Percentiles rank a stretch among this genome's conserved stretches.
Evolutionary conservation across 2,797 vertebrate species (phyloP).

Genomic region (Chaetodon trifasciatus): DNA sequence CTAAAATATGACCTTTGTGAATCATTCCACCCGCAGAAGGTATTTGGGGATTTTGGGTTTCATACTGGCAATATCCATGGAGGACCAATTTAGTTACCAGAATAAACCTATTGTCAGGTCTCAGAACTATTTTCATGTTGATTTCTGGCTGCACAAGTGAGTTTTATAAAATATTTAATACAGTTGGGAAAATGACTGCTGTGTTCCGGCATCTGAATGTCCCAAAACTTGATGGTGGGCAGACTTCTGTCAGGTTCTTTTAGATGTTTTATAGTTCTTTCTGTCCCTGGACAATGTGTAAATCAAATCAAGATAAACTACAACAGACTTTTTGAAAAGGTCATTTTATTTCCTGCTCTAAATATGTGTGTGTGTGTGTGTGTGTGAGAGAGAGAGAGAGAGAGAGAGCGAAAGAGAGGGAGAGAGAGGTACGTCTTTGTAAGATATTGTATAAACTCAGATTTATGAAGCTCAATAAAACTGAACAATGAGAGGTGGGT

Average conservation of each 20-base stretch:
- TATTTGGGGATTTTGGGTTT: constrained; percentile 55
- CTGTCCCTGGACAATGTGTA: constrained; percentile 6
- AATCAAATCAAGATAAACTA: constrained; percentile 29
- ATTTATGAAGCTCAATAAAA: constrained; percentile 37
- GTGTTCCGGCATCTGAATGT: constrained; percentile 28
- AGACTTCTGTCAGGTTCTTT: constrained; percentile 21
- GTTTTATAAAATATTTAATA: constrained; percentile 53
- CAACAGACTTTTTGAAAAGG: constrained; percentile 32
- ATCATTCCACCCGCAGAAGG: constrained; percentile 34
- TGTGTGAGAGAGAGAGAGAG: neutral
- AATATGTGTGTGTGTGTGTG: neutral
- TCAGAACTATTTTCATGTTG: constrained; percentile 55
- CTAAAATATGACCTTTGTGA: constrained; percentile 62
- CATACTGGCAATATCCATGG: constrained; percentile 32
- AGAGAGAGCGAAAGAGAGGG: neutral
- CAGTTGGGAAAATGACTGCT: constrained; percentile 25
- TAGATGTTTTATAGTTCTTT: neutral
- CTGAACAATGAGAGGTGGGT: neutral
- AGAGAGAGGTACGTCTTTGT: constrained; percentile 6
- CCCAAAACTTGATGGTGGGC: constrained; percentile 20
- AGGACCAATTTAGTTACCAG: constrained; percentile 33
- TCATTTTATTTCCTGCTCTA: constrained; percentile 18
- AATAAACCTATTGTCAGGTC: constrained; percentile 39
- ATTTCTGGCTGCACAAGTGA: constrained; percentile 41
- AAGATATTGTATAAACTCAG: constrained; percentile 17